phyloP scores from a whole-genome alignment of 1,140 invertebrate species.

The Pseudomyrmex dendroicus region DNA sequence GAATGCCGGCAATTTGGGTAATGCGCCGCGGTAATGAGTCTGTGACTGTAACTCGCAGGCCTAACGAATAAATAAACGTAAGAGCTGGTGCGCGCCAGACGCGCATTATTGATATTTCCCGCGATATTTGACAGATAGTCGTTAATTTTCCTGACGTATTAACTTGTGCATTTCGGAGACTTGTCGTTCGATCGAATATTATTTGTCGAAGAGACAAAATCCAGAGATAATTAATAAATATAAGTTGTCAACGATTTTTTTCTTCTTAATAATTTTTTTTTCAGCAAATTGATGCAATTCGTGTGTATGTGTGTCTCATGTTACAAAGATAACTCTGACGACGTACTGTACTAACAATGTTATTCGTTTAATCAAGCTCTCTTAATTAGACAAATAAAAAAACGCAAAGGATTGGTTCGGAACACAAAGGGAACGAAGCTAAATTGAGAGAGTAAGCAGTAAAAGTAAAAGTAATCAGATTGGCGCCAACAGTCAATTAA shows the following conservation, averaged over 20 bases:
- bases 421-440: not conserved
- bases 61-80: constrained; percentile 47
- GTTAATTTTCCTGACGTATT: constrained; percentile 27
- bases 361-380: not conserved
- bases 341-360: not conserved
- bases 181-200: too few species aligned
- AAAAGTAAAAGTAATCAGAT: constrained; percentile 27
- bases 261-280: not conserved
- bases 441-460: constrained; percentile 25
- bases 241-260: not conserved
- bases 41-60: constrained; percentile 19
- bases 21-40: constrained; percentile 72
- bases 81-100: constrained; percentile 1
- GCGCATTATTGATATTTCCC: constrained; percentile 24
- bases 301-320: too few species aligned
- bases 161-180: too few species aligned
- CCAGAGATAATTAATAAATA: not conserved
- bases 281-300: not conserved
- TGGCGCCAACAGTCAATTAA: constrained; percentile 42
- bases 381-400: not conserved
- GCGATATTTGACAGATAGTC: not conserved
- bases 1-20: constrained; percentile 75
- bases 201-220: too few species aligned
- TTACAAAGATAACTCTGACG: too few species aligned
- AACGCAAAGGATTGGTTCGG: not conserved